Evolutionary conservation across 2,797 vertebrate genomes (phyloP), one percentile per base, ranked within the genome.

Genomic region (Tinamus major): DNA sequence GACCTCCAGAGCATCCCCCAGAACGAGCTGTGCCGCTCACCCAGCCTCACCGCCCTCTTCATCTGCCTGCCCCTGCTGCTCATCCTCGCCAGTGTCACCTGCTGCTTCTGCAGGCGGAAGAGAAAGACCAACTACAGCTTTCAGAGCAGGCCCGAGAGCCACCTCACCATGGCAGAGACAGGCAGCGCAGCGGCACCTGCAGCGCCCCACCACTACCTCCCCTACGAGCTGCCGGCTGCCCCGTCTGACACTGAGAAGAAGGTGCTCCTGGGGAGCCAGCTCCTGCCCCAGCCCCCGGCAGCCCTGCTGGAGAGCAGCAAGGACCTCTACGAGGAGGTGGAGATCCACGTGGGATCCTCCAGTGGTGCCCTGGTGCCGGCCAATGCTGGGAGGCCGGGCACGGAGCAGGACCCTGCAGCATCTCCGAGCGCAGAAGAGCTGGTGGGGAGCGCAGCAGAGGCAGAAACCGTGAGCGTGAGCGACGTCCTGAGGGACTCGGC

Each of bases 401-500:
- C 13, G 15, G 58, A 51, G 62, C 18, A 1, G 87, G 81, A 61
- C 31, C 88, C 76, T 37, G 31, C 64, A 1, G 89, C 94, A 10
- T 56, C 94, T 9, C 63, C 2, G 0, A 90, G 96, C 55, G 98
- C 83, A 48, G 96, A 96, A 94, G 98, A 96, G 69, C 39, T 61
- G 51, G 89, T 88, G 6, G 92, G 67, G 62, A 93, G 96, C 2
- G 98, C 97, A 79, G 77, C 97, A 3, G 98, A 99, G 64, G 95
- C 97, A 65, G 98, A 99, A 76, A 89, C 98, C 0, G 97, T 98
- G 83, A 99, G 98, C 0, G 98, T 99, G 90, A 98, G 98, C 0
- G 98, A 99, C 18, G 98, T 99, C 87, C 97, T 99, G 98, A 98
- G 98, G 65, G 99, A 99, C 98, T 99, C 98, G 0, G 89, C 98